Base-by-base conservation (phyloP, 1,140 invertebrate genomes). In the Platyura marginata region DNA sequence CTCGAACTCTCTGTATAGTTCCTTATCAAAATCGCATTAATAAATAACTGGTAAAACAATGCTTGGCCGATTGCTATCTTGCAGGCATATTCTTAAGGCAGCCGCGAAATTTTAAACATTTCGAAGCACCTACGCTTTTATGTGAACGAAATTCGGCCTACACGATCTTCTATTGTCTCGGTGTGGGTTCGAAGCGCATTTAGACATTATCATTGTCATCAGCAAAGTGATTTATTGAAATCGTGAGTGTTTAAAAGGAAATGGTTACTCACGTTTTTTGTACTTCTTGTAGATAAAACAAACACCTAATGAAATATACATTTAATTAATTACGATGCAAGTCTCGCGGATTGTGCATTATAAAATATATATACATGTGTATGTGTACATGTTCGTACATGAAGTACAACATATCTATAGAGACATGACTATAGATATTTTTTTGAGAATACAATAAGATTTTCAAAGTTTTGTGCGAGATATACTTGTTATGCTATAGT, bases 211-310 rank as follows among this genome's bases (percentile, higher is more conserved):
- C 18, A 38, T 38, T 38, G 36, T 38, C 36, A 38, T 38, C 36
- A 38, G 36, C 18, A n/a, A 38, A 38, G 36, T 38, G 36, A 38
- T 38, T 38, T 38, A 38, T 38, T 38, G 20, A 38, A 38, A 38
- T 38, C 36, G 36, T 38, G 36, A 38, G 36, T 38, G 18, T 38
- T 38, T 38, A 38, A 38, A 38, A 38, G 36, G 36, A 38, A 38
- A 38, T 38, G 36, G 36, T 38, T 38, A 18, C 36, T 38, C 36
- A 38, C 36, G 36, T 21, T 38, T 38, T 18, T 38, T 38, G 11
- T 38, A 29, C 25, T 29, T 29, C 25, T 29, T 29, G 6, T 29
- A 29, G 25, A 29, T 29, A 29, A 29, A 29, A 29, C 25, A 29
- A 29, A 29, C 25, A 29, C 25, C 25, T 29, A 29, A 29, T 29